Evolutionary conservation across 2,797 vertebrate genomes (phyloP).

Genomic region (Propithecus perrieri): DNA sequence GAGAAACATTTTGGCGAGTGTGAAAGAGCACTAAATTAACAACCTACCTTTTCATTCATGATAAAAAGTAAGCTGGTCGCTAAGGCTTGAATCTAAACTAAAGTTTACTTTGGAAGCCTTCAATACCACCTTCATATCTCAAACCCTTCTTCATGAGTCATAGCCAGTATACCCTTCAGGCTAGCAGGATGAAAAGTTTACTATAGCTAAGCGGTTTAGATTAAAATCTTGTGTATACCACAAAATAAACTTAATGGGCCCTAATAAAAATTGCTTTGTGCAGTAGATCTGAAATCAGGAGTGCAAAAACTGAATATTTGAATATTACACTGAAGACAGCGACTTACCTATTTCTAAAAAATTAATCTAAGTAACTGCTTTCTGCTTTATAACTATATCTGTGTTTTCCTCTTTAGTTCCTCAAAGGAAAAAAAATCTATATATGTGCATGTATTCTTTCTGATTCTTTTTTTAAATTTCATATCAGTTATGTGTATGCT

Average conservation of each 20-base stretch:
- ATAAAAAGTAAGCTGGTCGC: conserved; percentile 55
- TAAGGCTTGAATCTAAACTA: background rate
- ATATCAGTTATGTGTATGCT: background rate
- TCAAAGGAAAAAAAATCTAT: conserved; percentile 31
- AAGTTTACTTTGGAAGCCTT: conserved; percentile 70
- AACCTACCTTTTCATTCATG: conserved; percentile 32
- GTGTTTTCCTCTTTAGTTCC: conserved; percentile 8
- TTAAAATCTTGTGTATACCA: conserved; percentile 53
- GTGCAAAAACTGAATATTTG: background rate
- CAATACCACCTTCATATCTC: conserved; percentile 54
- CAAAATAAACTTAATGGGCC: conserved; percentile 32
- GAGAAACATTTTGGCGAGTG: background rate
- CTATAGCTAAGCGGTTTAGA: conserved; percentile 64
- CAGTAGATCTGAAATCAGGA: conserved; percentile 56
- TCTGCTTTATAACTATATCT: conserved; percentile 51
- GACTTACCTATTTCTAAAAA: conserved; percentile 58
- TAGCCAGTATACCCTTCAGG: conserved; percentile 2
- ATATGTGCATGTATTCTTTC: background rate
- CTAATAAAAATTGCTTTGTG: conserved; percentile 73
- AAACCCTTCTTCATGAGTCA: conserved; percentile 76
- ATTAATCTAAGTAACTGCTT: background rate
- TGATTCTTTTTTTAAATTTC: background rate
- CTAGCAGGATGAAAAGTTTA: conserved; percentile 60
- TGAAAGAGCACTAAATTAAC: background rate
- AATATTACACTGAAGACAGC: conserved; percentile 56